Evolutionary conservation across 2,797 vertebrate species (phyloP), one percentile per base, ranked within the genome.

Genomic region (Neomorphus geoffroyi): DNA sequence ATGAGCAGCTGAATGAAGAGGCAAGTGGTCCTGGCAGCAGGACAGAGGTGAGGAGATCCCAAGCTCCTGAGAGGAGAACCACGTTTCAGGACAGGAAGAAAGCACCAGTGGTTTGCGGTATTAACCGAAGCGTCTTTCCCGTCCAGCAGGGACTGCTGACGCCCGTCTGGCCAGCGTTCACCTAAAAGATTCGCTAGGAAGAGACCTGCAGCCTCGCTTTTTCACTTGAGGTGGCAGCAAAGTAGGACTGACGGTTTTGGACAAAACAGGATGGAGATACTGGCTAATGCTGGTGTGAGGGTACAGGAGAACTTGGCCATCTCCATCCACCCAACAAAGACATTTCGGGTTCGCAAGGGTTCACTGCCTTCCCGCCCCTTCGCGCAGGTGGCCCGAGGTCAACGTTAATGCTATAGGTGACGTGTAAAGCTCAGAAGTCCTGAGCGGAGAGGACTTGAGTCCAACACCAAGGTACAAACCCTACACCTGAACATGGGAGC

Each of bases 401-500:
- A 37, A 80, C 8, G 14, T 96, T 95, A 96, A 95, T 96, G 95
- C 94, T 95, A 46, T 23, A 56, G 78, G 32, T 58, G 54, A 92
- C 75, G 48, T 4, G 80, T 26, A 86, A 83, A 85, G 84, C 82
- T 67, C 89, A 13, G 17, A n/a, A 48, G 67, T 15, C n/a, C 77
- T 39, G 54, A 1, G 23, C 18, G 21, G 23, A 57, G 72, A 30
- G 73, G 35, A 33, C 77, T 37, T 0, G 9, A 73, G 66, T 11
- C 72, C 7, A 7, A 17, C 58, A 23, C 53, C 74, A 10, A 2
- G 13, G 11, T 18, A 16, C 5, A 26, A 46, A 10, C 17, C 2
- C 4, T 12, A 22, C 22, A 8, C 41, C 73, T 10, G n/a, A 2
- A 18, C 65, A 7, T 1, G 1, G 39, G 37, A 64, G 73, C 70